phyloP scores from a whole-genome alignment of 2,113 vertebrate species.

The Neomonachus schauinslandi region DNA sequence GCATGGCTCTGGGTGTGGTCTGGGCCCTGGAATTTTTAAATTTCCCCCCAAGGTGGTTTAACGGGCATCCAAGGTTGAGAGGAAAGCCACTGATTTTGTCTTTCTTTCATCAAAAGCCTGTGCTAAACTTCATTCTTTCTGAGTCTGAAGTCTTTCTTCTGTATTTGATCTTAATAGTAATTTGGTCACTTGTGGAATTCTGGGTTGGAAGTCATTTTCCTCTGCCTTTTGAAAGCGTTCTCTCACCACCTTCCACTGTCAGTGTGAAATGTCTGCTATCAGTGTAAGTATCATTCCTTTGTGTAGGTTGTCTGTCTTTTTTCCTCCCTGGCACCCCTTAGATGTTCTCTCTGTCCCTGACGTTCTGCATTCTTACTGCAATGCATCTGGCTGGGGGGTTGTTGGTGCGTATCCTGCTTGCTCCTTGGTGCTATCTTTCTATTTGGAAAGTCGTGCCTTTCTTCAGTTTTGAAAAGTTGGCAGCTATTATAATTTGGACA shows the following conservation, averaged over 20 bases:
- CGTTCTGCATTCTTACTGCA: not conserved
- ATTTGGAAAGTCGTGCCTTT: not conserved
- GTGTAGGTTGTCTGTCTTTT: not conserved
- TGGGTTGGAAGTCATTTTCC: not conserved
- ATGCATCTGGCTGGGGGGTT: not conserved
- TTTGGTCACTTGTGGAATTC: not conserved
- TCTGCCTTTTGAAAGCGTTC: not conserved
- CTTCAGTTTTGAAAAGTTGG: not conserved
- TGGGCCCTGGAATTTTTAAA: accelerated
- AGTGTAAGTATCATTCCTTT: not conserved
- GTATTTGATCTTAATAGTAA: not conserved
- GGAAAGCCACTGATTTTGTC: not conserved
- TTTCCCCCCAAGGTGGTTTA: not conserved
- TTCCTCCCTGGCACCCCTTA: not conserved
- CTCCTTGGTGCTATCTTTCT: not conserved
- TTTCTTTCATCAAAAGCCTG: not conserved
- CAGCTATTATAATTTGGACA: not conserved
- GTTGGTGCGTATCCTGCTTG: not conserved
- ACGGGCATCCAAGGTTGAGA: not conserved
- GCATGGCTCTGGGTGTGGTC: too few relatives aligned
- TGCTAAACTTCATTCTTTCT: not conserved
- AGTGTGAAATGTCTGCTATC: not conserved
- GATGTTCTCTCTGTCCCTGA: not conserved
- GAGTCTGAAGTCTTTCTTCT: not conserved
- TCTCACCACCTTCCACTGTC: not conserved